Conservation (phyloP, 2,113 vertebrate species). For the Hippoglossus stenolepis region DNA sequence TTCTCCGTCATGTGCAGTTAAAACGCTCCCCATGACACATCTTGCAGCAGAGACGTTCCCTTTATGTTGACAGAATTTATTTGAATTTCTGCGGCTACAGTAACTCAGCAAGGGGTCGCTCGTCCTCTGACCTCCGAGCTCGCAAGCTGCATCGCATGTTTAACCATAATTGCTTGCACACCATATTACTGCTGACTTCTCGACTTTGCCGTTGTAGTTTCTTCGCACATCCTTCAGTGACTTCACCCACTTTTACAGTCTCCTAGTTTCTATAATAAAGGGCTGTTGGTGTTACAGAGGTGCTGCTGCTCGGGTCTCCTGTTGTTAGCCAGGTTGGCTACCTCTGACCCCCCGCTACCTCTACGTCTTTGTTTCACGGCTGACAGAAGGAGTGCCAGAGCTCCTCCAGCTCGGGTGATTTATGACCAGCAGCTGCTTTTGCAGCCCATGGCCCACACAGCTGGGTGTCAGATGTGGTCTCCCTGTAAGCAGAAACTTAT, state of each 20-base stretch:
- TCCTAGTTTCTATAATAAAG: background rate
- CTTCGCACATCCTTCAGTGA: slow-evolving; percentile 11
- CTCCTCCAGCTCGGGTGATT: slow-evolving; percentile 80
- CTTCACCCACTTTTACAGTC: slow-evolving; percentile 5
- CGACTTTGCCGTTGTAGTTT: slow-evolving; percentile 52
- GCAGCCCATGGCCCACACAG: slow-evolving; percentile 79
- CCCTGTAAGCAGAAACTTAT: slow-evolving; percentile 78
- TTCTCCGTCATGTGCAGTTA: background rate
- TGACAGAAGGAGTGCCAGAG: slow-evolving; percentile 82
- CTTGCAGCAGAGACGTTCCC: slow-evolving; percentile 13
- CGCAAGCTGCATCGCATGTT: slow-evolving; percentile 61
- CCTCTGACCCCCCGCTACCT: slow-evolving; percentile 74
- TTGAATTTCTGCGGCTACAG: slow-evolving; percentile 69
- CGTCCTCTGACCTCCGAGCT: slow-evolving; percentile 64
- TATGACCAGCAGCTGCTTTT: slow-evolving; percentile 82
- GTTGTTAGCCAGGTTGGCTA: slow-evolving; percentile 73
- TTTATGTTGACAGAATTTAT: slow-evolving; percentile 58
- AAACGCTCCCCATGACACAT: background rate
- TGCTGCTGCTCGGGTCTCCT: slow-evolving; percentile 44
- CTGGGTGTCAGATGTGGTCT: slow-evolving; percentile 84
- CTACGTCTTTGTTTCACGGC: slow-evolving; percentile 82
- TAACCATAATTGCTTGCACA: slow-evolving; percentile 79
- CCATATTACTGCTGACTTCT: slow-evolving; percentile 57
- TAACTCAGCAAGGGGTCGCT: slow-evolving; percentile 67
- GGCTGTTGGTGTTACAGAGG: slow-evolving; percentile 24